These are phyloP conservation scores for Anolis sagrei DNA, from an alignment of 2,113 vertebrate genomes.

Conservation along the genomic window DNA sequence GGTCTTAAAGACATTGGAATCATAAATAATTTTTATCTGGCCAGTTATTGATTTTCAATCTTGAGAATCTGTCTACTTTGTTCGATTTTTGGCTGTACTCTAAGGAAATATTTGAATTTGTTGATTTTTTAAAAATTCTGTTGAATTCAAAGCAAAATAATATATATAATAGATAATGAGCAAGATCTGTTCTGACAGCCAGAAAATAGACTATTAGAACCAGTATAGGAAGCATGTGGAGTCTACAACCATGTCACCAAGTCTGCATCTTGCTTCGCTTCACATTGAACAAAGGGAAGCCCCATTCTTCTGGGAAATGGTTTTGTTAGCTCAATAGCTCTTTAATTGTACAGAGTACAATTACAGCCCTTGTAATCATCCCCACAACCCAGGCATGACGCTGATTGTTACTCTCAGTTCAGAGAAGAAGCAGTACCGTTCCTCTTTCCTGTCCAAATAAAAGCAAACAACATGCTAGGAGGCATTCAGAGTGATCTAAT, in stretches of 20 bases:
- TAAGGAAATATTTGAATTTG: background rate
- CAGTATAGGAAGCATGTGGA: background rate
- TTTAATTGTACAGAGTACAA: background rate
- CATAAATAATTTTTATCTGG: no score
- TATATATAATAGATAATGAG: background rate
- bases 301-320: background rate
- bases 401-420: background rate
- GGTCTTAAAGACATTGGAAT: no score
- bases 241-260: background rate
- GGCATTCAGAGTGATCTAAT: background rate
- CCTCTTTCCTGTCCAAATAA: background rate
- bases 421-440: background rate
- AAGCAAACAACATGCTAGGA: background rate
- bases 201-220: conserved; percentile 9
- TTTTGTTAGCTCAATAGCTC: background rate
- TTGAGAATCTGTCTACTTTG: no score
- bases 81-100: background rate
- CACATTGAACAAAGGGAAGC: background rate
- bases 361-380: background rate
- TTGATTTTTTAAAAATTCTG: background rate
- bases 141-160: background rate
- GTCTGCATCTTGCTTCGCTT: background rate
- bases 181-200: background rate
- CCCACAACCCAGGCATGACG: background rate
- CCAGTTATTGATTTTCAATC: no score